Evolutionary conservation across 2,797 vertebrate genomes (phyloP).

Genomic region (Acipenser transmontanus): DNA sequence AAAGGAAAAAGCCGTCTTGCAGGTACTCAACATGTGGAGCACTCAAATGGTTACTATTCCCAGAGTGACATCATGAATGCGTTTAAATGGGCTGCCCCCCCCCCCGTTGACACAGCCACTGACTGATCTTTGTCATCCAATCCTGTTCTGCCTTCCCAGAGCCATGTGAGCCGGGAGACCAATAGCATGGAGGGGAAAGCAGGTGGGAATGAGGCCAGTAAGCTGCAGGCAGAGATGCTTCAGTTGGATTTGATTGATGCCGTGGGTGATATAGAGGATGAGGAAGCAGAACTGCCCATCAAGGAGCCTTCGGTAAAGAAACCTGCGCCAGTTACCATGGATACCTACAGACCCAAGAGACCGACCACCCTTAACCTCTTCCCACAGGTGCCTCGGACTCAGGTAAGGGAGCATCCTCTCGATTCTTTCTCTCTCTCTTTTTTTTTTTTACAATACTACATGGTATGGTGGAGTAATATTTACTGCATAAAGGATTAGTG

Average conservation of each 20-base stretch:
- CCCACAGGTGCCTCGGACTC: slow-evolving; percentile 86
- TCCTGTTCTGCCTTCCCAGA: slow-evolving; percentile 55
- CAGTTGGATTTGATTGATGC: slow-evolving; percentile 91
- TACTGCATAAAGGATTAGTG: not conserved
- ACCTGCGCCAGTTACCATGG: slow-evolving; percentile 62
- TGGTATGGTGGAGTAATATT: not conserved
- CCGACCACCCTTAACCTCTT: slow-evolving; percentile 94
- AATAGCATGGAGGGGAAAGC: slow-evolving; percentile 62
- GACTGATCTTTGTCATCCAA: slow-evolving; percentile 44
- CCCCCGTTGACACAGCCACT: slow-evolving; percentile 21
- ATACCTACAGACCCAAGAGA: slow-evolving; percentile 84
- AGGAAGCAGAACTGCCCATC: slow-evolving; percentile 48
- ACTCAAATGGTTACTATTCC: slow-evolving; percentile 29
- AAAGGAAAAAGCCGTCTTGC: slow-evolving; percentile 10
- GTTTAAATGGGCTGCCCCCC: slow-evolving; percentile 49
- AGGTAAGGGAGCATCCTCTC: slow-evolving; percentile 57
- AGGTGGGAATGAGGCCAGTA: slow-evolving; percentile 69
- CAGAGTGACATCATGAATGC: slow-evolving; percentile 52
- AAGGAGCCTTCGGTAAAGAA: slow-evolving; percentile 52
- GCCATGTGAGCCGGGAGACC: slow-evolving; percentile 68
- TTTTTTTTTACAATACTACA: not conserved
- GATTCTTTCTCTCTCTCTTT: not conserved
- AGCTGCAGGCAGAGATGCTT: slow-evolving; percentile 87
- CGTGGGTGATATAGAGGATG: slow-evolving; percentile 64
- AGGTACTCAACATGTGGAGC: slow-evolving; percentile 33